Base-by-base conservation (phyloP, 2,797 vertebrate genomes). In the Phylloscopus collybita region DNA sequence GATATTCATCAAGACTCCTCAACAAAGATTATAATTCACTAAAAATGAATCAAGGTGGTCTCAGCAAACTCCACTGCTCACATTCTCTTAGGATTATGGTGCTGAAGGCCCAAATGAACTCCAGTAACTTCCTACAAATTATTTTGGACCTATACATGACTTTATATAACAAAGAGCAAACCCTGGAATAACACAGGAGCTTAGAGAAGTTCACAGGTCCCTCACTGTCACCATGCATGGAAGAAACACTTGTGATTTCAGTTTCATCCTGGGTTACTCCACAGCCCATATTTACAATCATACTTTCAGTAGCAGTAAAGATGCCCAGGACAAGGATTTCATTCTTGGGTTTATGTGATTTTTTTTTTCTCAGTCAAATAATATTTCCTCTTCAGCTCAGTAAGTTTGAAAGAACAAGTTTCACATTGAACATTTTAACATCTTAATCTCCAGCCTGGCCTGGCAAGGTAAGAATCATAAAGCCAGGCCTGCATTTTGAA, bases 311-410 rank as follows among this genome's bases (percentile, higher is more conserved):
- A 91, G 20, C 17, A 50, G 32, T 56, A 80, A 82, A 78, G 30
- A 75, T 44, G 8, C 5, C 11, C 32, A 65, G 15, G 22, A 6
- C 67, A 73, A 85, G 15, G 11, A 57, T 83, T 70, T 57, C 2
- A 57, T 38, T 69, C 22, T 26, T 62, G 23, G 3, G 3, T 59
- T 86, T 87, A 54, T 22, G 23, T 2, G 1, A 61, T 4, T 0
- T 21, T 34, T 69, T 57, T 81, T 86, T 75, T 51, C 26, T 53
- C 29, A 80, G n/a, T 0, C 25, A 81, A 61, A 47, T n/a, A 74
- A 30, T 23, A 87, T 64, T 81, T 75, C 9, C 19, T 47, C 74
- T 38, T 34, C 21, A 71, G 27, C 25, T 91, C 57, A n/a, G 16
- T 29, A 74, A 56, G 5, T 21, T 53, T 64, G 23, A 85, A 70